Evolutionary conservation across 2,797 vertebrate genomes (phyloP).

Genomic region (Hyperoplus immaculatus): DNA sequence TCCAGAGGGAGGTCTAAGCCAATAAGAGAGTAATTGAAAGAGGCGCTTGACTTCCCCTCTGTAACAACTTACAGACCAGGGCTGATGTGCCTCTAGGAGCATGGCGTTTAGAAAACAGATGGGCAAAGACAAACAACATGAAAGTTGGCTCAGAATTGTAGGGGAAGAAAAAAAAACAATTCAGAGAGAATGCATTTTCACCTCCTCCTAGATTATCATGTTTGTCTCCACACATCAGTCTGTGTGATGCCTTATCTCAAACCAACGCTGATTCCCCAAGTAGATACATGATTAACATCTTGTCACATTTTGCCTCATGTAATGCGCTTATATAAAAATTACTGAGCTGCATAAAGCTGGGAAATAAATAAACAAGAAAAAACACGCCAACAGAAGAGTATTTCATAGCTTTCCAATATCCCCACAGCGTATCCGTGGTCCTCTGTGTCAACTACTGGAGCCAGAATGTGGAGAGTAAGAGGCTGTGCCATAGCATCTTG

Average conservation of each 20-base stretch:
- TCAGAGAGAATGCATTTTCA: constrained; percentile 32
- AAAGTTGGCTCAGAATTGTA: constrained; percentile 60
- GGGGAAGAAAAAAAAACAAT: constrained; percentile 19
- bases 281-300: constrained; percentile 37
- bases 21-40: constrained; percentile 86
- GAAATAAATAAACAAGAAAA: constrained; percentile 15
- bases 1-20: constrained; percentile 80
- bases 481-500: constrained; percentile 62
- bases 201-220: constrained; percentile 28
- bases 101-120: constrained; percentile 80
- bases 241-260: constrained; percentile 29
- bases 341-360: constrained; percentile 28
- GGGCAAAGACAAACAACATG: constrained; percentile 77
- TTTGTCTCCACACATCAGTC: constrained; percentile 30
- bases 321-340: constrained; percentile 21
- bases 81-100: constrained; percentile 71
- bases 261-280: constrained; percentile 15
- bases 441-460: constrained; percentile 68
- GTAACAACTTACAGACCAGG: constrained; percentile 78
- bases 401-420: constrained; percentile 53
- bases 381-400: background rate
- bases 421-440: constrained; percentile 52
- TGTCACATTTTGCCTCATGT: constrained; percentile 35
- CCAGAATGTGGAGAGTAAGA: constrained; percentile 64
- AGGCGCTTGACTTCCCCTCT: constrained; percentile 82